These are phyloP conservation scores for Bellardia bayeri DNA, from an alignment of 2,888 invertebrate species.

Conservation along the genomic window DNA sequence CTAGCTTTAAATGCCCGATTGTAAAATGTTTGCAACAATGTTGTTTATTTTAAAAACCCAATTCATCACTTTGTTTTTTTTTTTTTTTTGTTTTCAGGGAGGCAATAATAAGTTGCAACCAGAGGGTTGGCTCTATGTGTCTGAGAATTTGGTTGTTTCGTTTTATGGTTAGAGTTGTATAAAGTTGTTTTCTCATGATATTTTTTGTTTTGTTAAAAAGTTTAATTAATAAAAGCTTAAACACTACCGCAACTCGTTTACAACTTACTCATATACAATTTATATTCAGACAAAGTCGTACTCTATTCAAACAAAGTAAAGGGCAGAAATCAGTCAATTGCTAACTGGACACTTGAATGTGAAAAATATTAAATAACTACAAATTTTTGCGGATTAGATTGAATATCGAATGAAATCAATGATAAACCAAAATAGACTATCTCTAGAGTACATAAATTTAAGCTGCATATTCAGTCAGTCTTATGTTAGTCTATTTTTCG, in stretches of 20 bases:
- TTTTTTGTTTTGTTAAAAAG: slow-evolving; percentile 50
- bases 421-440: too few relatives aligned
- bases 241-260: slow-evolving; percentile 53
- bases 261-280: slow-evolving; percentile 29
- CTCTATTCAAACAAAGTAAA: background rate
- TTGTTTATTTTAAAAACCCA: slow-evolving; percentile 63
- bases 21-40: slow-evolving; percentile 63
- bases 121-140: background rate
- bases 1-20: slow-evolving; percentile 50
- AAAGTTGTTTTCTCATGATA: slow-evolving; percentile 34
- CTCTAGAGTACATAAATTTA: too few relatives aligned
- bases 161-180: slow-evolving; percentile 59
- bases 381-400: too few relatives aligned
- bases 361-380: too few relatives aligned
- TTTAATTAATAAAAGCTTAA: slow-evolving; percentile 70
- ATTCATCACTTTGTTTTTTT: slow-evolving; percentile 58
- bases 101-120: slow-evolving; percentile 25
- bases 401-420: too few relatives aligned
- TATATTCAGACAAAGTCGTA: slow-evolving; percentile 22
- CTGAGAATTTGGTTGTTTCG: slow-evolving; percentile 19
- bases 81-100: too few relatives aligned
- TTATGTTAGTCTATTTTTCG: too few relatives aligned
- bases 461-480: too few relatives aligned
- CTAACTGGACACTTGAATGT: too few relatives aligned
- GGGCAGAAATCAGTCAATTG: background rate